Evolutionary conservation across 2,113 vertebrate genomes (phyloP), one percentile per base, ranked within the genome.

Genomic region (Notarius lentiginosus): DNA sequence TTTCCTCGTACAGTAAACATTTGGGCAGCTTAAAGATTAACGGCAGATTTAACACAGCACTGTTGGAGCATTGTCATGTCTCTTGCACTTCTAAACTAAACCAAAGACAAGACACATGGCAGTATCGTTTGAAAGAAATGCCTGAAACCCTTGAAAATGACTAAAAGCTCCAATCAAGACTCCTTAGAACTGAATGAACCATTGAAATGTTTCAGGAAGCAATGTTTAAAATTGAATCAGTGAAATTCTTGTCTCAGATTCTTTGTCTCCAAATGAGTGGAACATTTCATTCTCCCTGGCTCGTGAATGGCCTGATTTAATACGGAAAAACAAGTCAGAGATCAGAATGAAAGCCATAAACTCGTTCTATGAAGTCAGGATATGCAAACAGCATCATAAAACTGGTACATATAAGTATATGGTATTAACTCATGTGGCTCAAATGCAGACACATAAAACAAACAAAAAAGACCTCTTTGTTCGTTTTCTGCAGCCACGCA

Each of bases 1-100:
- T 55, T 73, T 88, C 24, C 76, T 63, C 17, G 7, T 17, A 80
- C 34, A 53, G 83, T 30, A 70, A 72, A 79, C 84, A 17, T 88
- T 84, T 84, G 34, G 55, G 73, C 17, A 20, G 47, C 22, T 53
- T 51, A 53, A 47, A 27, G 68, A 80, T 84, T 73, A 41, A 88
- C 1, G 5, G 15, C 51, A 41, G 79, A 77, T 85, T 75, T 63
- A 65, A 41, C 82, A 9, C 10, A 51, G 79, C 14, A 56, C 34
- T 17, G 22, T 41, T 41, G 11, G 56, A 61, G 79, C 7, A 7
- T 18, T 49, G 30, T 63, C 56, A 20, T 17, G 17, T 34, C 56
- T 87, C 41, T 41, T 4, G 41, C n/a, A 11, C 56, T 65, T 49
- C 72, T 51, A 68, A 58, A 70, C 2, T 22, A n/a, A 18, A 60